Evolutionary conservation across 2,113 vertebrate genomes (phyloP).

Genomic region (Tragelaphus strepsiceros): DNA sequence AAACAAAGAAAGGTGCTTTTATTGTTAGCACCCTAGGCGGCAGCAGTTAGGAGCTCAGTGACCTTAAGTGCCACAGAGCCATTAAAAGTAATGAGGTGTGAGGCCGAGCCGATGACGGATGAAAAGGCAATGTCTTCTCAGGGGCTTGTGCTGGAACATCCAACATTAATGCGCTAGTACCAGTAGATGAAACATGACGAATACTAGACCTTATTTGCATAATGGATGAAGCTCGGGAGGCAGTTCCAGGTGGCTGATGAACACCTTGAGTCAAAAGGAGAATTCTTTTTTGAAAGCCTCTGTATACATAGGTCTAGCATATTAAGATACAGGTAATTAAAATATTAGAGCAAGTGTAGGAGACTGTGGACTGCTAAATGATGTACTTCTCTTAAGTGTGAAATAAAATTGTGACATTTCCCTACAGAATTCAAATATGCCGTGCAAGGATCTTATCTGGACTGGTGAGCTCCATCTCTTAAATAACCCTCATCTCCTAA

Average conservation of each 20-base stretch:
- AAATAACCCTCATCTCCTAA: neutral
- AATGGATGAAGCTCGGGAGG: conserved; percentile 73
- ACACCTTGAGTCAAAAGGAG: conserved; percentile 76
- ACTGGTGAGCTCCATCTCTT: neutral
- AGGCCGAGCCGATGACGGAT: conserved; percentile 70
- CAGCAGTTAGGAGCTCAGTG: conserved; percentile 56
- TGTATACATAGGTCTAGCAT: conserved; percentile 7
- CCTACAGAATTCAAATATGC: neutral
- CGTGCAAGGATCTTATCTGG: neutral
- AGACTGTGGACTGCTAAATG: conserved; percentile 5
- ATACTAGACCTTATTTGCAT: conserved; percentile 78
- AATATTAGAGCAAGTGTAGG: conserved; percentile 10
- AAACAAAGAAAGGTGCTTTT: conserved; percentile 22
- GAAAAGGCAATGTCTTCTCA: conserved; percentile 68
- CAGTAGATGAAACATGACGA: conserved; percentile 77
- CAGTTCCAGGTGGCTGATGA: conserved; percentile 79
- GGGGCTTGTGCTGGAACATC: conserved; percentile 60
- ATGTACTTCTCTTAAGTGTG: conserved; percentile 28
- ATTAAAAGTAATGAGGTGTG: conserved; percentile 75
- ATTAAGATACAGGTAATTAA: neutral
- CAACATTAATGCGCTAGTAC: conserved; percentile 73
- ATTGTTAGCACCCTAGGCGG: conserved; percentile 38
- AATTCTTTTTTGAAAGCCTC: neutral
- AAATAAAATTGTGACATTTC: conserved; percentile 34
- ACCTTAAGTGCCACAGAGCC: conserved; percentile 66